Conservation (phyloP, 2,113 vertebrate genomes). For the Gulo gulo region DNA sequence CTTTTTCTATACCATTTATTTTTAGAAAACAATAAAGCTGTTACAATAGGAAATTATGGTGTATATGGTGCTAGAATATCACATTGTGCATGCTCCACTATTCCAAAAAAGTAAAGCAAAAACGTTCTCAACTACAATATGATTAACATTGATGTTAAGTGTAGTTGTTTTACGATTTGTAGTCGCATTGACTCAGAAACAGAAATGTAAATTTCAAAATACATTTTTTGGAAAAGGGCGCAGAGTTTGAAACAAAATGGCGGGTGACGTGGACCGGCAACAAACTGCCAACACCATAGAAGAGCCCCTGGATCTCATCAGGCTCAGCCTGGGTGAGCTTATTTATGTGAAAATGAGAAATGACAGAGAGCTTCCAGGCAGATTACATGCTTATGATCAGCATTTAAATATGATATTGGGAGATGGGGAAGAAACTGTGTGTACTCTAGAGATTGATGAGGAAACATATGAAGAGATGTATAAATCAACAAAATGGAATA, state of each 20-base stretch:
- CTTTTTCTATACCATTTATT: neutral
- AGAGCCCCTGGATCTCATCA: neutral
- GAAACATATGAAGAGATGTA: neutral
- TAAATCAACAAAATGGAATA: neutral
- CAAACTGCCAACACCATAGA: neutral
- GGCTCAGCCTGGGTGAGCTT: neutral
- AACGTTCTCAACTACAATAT: neutral
- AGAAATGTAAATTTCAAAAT: neutral
- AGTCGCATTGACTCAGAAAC: neutral
- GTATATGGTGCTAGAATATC: neutral
- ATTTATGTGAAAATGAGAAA: neutral
- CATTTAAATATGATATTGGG: neutral
- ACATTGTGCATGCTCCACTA: neutral
- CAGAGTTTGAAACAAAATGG: neutral
- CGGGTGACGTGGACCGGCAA: neutral
- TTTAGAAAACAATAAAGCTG: neutral
- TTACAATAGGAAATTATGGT: neutral
- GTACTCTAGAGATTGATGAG: neutral
- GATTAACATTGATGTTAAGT: neutral
- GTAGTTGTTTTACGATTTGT: neutral
- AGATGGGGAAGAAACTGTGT: neutral
- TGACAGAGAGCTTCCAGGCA: neutral
- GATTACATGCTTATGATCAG: neutral
- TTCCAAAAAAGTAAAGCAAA: neutral
- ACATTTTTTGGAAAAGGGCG: neutral